phyloP scores from a whole-genome alignment of 2,797 vertebrate species.

The Gymnopithys bicolor region DNA sequence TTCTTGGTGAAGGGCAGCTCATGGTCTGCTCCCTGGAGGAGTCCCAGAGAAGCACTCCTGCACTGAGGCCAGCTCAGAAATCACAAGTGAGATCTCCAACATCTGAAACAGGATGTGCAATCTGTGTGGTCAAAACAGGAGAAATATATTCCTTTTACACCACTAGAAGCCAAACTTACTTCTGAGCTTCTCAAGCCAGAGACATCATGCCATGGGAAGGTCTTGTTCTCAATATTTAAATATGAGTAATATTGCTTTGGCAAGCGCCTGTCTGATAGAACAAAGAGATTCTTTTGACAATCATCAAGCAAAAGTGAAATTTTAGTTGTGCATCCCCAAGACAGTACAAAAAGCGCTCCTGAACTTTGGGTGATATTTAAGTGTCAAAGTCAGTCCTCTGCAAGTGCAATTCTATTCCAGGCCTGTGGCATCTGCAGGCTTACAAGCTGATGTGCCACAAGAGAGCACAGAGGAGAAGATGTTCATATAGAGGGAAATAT shows the following conservation, averaged over 20 bases:
- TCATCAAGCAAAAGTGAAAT: neutral
- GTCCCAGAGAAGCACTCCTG: neutral
- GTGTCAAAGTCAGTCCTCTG: neutral
- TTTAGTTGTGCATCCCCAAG: neutral
- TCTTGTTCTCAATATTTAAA: slow-evolving; percentile 2
- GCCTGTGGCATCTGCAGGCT: slow-evolving; percentile 2
- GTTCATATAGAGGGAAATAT: neutral
- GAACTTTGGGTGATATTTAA: neutral
- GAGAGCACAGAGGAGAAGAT: neutral
- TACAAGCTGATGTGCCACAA: slow-evolving; percentile 19
- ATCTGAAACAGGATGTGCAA: neutral
- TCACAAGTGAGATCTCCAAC: neutral
- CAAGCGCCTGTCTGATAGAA: neutral
- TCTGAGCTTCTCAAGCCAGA: neutral
- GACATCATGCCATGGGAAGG: neutral
- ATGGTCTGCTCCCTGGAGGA: neutral
- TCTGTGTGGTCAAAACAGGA: neutral
- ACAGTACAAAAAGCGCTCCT: neutral
- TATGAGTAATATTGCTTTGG: neutral
- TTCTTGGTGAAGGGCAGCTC: neutral
- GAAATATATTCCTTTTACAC: neutral
- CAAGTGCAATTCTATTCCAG: neutral
- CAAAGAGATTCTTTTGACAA: neutral
- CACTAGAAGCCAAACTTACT: neutral
- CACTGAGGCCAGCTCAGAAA: fast-evolving